Percentiles rank a stretch among this genome's conserved stretches.
Conservation (phyloP, 2,888 invertebrate genomes). For the Drosophila acutilabella region DNA sequence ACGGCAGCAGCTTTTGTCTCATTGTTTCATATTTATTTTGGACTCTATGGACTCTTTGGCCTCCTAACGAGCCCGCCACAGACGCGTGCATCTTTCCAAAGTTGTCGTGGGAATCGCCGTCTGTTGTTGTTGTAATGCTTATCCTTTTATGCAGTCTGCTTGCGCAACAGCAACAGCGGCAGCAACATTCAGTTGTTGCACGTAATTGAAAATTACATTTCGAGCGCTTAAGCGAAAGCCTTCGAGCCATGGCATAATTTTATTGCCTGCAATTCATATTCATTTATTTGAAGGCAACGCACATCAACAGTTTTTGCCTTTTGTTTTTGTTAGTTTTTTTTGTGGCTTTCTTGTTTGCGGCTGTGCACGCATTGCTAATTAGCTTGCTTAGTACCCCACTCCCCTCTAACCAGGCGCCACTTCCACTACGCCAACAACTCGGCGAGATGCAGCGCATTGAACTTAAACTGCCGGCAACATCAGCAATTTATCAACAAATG, state of each 20-base stretch:
- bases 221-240: conserved; percentile 56
- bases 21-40: conserved; percentile 79
- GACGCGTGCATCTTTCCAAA: conserved; percentile 74
- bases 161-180: conserved; percentile 64
- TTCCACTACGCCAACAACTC: not conserved
- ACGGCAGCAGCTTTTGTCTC: conserved; percentile 63
- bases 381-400: conserved; percentile 3
- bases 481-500: conserved; percentile 27
- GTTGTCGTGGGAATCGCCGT: conserved; percentile 68
- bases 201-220: conserved; percentile 77
- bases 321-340: conserved; percentile 15
- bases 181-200: conserved; percentile 45
- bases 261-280: conserved; percentile 73
- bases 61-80: conserved; percentile 66
- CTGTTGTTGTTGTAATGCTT: conserved; percentile 64
- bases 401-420: not conserved
- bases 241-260: conserved; percentile 65
- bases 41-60: conserved; percentile 72
- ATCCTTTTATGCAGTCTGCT: conserved; percentile 76
- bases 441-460: conserved; percentile 57
- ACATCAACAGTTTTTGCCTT: conserved; percentile 30
- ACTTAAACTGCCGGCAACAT: conserved; percentile 47
- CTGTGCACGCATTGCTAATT: conserved; percentile 29
- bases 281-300: conserved; percentile 67
- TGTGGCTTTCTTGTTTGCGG: not conserved